A percentile compares a stretch with the other conserved stretches of the same genome.
phyloP scores from a whole-genome alignment of 2,113 vertebrate genomes.

The Podarcis cretensis region DNA sequence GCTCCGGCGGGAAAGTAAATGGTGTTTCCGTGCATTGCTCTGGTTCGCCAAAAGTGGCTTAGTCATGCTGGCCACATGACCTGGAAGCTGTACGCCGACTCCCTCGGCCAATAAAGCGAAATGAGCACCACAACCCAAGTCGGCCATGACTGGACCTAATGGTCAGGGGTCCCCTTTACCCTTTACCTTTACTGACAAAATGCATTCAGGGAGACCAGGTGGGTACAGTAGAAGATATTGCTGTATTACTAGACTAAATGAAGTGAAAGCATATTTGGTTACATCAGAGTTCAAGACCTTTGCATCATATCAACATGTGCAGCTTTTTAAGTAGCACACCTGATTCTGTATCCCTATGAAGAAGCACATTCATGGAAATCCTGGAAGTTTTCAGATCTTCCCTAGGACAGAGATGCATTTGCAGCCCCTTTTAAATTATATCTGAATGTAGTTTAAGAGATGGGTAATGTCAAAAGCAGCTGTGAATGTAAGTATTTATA shows the following conservation, averaged over 20 bases:
- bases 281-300: background rate
- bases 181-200: too few relatives aligned
- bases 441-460: background rate
- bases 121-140: too few relatives aligned
- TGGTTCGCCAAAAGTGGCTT: too few relatives aligned
- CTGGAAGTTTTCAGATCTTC: background rate
- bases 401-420: background rate
- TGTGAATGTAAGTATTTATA: background rate
- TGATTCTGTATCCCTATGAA: background rate
- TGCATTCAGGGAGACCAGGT: background rate
- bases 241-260: background rate
- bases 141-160: too few relatives aligned
- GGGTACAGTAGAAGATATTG: background rate
- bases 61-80: too few relatives aligned
- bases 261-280: background rate
- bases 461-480: background rate
- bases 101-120: too few relatives aligned
- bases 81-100: too few relatives aligned
- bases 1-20: too few relatives aligned
- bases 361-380: background rate
- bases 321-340: background rate
- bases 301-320: background rate
- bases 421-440: background rate
- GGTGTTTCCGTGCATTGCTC: too few relatives aligned
- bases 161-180: too few relatives aligned